phyloP scores from a whole-genome alignment of 2,113 vertebrate genomes.

The Hemichromis elongatus region DNA sequence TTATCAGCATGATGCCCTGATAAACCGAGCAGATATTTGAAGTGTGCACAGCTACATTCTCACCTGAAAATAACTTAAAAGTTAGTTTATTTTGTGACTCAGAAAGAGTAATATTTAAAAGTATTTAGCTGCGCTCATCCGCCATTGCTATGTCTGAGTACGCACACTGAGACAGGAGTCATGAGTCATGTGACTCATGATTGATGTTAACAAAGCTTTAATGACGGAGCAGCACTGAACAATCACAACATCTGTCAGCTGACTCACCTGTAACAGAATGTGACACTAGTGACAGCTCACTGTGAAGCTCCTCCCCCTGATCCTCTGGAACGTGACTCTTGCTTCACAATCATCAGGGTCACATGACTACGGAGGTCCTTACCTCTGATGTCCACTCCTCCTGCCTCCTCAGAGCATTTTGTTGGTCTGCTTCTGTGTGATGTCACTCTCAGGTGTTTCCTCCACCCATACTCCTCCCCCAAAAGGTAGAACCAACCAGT shows the following conservation, averaged over 20 bases:
- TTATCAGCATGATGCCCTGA: too few relatives aligned
- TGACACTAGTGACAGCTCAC: not conserved
- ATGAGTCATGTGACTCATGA: too few relatives aligned
- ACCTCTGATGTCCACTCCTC: not conserved
- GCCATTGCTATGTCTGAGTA: too few relatives aligned
- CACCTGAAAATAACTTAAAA: too few relatives aligned
- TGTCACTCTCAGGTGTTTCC: constrained; percentile 86
- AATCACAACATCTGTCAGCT: not conserved
- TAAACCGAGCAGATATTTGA: too few relatives aligned
- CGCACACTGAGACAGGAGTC: too few relatives aligned
- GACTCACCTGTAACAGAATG: not conserved
- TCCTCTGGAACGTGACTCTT: not conserved
- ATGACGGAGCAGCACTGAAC: too few relatives aligned
- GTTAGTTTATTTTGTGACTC: too few relatives aligned
- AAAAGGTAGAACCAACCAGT: constrained; percentile 88
- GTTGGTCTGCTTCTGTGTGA: constrained; percentile 17
- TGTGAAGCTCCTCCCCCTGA: not conserved
- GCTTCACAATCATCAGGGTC: not conserved
- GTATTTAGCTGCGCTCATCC: too few relatives aligned
- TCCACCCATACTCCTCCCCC: constrained; percentile 76
- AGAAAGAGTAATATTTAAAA: too few relatives aligned
- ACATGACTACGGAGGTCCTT: not conserved
- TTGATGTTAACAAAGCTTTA: too few relatives aligned
- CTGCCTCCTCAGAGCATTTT: not conserved
- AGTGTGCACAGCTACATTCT: too few relatives aligned